A percentile compares a stretch with the other conserved stretches of the same genome.
Evolutionary conservation across 2,888 invertebrate species (phyloP).

Genomic region (Torymus texanus): DNA sequence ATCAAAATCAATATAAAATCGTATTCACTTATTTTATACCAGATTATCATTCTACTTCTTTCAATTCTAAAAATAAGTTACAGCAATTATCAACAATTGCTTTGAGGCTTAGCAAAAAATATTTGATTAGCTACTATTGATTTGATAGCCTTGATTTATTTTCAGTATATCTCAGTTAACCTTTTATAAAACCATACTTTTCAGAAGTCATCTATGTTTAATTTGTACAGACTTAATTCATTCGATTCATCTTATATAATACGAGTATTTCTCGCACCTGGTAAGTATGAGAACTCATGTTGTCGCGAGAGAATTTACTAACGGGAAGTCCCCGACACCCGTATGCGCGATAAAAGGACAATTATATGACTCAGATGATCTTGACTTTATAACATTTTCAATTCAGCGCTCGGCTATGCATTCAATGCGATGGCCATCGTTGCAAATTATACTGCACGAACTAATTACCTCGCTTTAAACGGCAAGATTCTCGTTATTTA

Average conservation of each 20-base stretch:
- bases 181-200: no score
- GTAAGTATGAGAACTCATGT: neutral
- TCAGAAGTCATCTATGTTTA: no score
- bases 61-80: neutral
- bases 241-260: slow-evolving; percentile 1
- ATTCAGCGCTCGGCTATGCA: neutral
- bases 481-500: slow-evolving; percentile 7
- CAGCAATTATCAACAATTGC: neutral
- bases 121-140: neutral
- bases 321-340: neutral
- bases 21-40: no score
- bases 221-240: neutral
- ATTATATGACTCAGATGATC: slow-evolving; percentile 35
- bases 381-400: slow-evolving; percentile 10
- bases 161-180: no score
- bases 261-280: slow-evolving; percentile 19
- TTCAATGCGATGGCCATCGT: neutral
- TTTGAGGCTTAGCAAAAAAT: neutral
- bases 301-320: slow-evolving; percentile 8
- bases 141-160: neutral
- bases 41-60: no score
- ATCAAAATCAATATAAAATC: no score
- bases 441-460: neutral
- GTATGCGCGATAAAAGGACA: slow-evolving; percentile 8
- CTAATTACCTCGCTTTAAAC: neutral